Percentiles rank a stretch among this genome's conserved stretches.
Evolutionary conservation across 2,113 vertebrate species (phyloP).

Genomic region (Cepphus grylle): DNA sequence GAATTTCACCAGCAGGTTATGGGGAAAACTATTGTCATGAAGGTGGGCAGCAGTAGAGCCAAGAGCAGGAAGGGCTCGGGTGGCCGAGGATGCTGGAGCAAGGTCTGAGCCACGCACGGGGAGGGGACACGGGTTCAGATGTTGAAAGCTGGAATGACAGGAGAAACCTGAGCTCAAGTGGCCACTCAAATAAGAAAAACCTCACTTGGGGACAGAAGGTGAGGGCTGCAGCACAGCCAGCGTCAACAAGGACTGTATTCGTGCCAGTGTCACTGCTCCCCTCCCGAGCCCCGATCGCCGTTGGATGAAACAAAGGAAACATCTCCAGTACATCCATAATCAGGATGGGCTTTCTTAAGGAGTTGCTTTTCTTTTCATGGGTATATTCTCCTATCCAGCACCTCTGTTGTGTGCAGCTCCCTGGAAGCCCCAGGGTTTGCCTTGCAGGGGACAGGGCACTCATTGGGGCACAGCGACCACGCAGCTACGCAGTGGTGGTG

Average conservation of each 20-base stretch:
- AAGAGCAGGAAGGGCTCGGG: neutral
- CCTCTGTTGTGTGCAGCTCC: fast-evolving
- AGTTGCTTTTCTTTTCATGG: neutral
- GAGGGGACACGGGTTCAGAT: neutral
- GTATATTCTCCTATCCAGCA: neutral
- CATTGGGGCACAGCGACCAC: fast-evolving
- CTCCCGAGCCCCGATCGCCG: neutral
- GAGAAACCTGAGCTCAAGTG: neutral
- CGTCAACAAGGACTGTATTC: fast-evolving
- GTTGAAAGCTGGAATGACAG: neutral
- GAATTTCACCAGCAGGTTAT: neutral
- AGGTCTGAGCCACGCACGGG: fast-evolving
- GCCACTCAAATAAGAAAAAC: neutral
- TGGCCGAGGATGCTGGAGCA: neutral
- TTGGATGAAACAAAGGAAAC: too few relatives aligned
- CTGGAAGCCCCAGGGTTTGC: neutral
- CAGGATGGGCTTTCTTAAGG: neutral
- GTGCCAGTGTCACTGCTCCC: neutral
- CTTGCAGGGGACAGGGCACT: neutral
- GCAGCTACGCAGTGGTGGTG: too few relatives aligned
- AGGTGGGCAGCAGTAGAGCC: neutral
- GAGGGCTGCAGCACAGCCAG: neutral
- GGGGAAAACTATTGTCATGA: neutral
- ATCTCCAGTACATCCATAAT: neutral
- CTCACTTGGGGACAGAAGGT: neutral